These are phyloP conservation scores for Aphaenogaster rudis DNA, from an alignment of 1,140 invertebrate genomes.

Conservation along the genomic window DNA sequence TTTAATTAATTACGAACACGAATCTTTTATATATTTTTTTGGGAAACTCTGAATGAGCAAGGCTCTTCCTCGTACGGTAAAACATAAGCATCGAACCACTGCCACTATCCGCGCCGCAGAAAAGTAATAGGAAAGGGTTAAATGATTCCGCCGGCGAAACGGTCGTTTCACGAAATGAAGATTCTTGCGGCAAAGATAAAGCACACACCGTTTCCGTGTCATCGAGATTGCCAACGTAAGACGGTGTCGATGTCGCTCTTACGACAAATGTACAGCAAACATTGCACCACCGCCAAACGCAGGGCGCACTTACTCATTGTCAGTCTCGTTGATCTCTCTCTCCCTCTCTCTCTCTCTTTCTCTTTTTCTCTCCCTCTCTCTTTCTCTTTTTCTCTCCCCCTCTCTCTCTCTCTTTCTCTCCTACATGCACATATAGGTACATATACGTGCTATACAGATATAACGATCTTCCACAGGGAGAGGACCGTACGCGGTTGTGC, in stretches of 20 bases:
- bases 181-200: conserved; percentile 33
- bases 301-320: conserved; percentile 67
- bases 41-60: not conserved
- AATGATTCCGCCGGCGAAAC: conserved; percentile 5
- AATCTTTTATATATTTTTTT: not conserved
- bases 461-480: conserved; percentile 57
- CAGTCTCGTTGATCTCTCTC: conserved; percentile 40
- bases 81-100: not conserved
- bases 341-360: not conserved
- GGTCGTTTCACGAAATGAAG: conserved; percentile 30
- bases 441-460: conserved; percentile 28
- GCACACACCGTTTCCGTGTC: conserved; percentile 28
- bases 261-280: conserved; percentile 72
- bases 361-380: not conserved
- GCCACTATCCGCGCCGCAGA: not conserved
- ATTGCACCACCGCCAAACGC: conserved; percentile 59
- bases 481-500: conserved; percentile 53
- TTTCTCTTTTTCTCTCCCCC: not conserved
- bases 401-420: not conserved
- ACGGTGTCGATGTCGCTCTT: conserved; percentile 65
- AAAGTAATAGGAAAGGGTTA: not conserved
- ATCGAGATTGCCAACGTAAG: conserved; percentile 66
- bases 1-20: not conserved
- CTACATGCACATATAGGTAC: not conserved
- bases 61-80: not conserved